Percentiles rank a stretch among this genome's conserved stretches.
Evolutionary conservation across 2,888 invertebrate genomes (phyloP).

Genomic region (Platerodrilus igneus): DNA sequence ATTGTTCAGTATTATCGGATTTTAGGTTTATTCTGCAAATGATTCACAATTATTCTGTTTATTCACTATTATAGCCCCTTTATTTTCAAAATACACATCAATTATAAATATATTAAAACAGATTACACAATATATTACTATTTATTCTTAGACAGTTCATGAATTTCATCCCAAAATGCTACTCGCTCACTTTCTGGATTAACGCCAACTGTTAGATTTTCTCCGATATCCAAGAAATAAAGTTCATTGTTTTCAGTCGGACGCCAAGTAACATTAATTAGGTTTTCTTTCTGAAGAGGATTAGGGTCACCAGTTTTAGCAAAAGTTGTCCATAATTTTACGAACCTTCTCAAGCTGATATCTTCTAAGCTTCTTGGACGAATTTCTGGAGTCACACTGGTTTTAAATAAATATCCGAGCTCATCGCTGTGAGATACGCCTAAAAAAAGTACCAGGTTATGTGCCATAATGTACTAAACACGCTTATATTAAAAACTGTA

Average conservation of each 20-base stretch:
- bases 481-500: no score
- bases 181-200: slow-evolving; percentile 30
- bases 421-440: slow-evolving; percentile 37
- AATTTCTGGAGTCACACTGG: slow-evolving; percentile 21
- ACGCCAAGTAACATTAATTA: slow-evolving; percentile 26
- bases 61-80: no score
- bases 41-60: no score
- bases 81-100: no score
- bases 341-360: slow-evolving; percentile 27
- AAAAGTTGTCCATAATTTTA: slow-evolving; percentile 36
- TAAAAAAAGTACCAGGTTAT: no score
- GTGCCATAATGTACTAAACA: no score
- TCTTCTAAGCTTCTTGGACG: slow-evolving; percentile 27
- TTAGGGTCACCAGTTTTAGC: slow-evolving; percentile 29
- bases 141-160: no score
- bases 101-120: no score
- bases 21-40: no score
- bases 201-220: slow-evolving; percentile 25
- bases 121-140: no score
- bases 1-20: no score
- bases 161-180: slow-evolving; percentile 32
- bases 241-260: slow-evolving; percentile 18
- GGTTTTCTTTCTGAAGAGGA: slow-evolving; percentile 12
- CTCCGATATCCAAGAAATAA: slow-evolving; percentile 30
- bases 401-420: slow-evolving; percentile 35